phyloP scores from a whole-genome alignment of 64 coral and sea anemone genomes.

The Actinia equina region DNA sequence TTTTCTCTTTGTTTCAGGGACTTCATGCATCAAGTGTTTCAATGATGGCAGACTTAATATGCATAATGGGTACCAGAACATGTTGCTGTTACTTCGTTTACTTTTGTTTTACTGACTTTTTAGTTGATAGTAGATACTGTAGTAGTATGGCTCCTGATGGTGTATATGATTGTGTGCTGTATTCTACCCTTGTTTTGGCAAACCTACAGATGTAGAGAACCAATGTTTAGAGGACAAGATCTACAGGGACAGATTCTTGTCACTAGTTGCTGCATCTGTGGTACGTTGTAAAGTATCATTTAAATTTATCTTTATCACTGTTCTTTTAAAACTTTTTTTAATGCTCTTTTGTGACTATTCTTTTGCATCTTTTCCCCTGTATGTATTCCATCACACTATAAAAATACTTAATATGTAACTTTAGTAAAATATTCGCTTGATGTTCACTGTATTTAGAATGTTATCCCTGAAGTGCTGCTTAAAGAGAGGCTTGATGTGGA shows the following conservation, averaged over 20 bases:
- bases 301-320: too few relatives aligned
- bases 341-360: too few relatives aligned
- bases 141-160: constrained; percentile 46
- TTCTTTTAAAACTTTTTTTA: too few relatives aligned
- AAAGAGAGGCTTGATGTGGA: constrained; percentile 95
- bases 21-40: constrained; percentile 55
- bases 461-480: constrained; percentile 86
- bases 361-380: too few relatives aligned
- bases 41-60: constrained; percentile 90
- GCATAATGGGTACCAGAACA: constrained; percentile 94
- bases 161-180: constrained; percentile 45
- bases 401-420: too few relatives aligned
- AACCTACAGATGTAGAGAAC: constrained; percentile 96
- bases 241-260: constrained; percentile 81
- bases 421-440: too few relatives aligned
- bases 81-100: constrained; percentile 80
- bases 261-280: constrained; percentile 81
- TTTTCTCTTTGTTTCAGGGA: constrained; percentile 46
- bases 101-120: constrained; percentile 21
- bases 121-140: constrained; percentile 41
- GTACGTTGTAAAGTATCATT: constrained; percentile 20
- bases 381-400: too few relatives aligned
- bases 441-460: not conserved
- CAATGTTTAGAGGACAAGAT: constrained; percentile 84
- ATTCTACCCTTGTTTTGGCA: constrained; percentile 77